A percentile compares a stretch with the other conserved stretches of the same genome.
These are phyloP conservation scores for Lucilia sericata DNA, from an alignment of 1,140 invertebrate species.

Conservation along the genomic window DNA sequence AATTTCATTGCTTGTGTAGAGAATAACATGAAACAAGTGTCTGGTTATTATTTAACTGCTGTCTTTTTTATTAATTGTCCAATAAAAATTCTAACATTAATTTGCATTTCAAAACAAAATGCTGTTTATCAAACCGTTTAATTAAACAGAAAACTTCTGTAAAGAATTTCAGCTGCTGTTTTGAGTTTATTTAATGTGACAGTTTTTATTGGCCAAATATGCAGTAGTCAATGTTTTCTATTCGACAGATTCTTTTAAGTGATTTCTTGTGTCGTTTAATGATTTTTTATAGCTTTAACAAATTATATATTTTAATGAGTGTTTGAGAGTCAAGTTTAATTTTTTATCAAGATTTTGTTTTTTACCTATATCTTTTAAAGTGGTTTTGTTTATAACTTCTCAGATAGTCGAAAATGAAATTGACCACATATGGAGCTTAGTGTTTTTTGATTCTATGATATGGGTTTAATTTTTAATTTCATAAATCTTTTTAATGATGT, in stretches of 20 bases:
- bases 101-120: background rate
- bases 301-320: background rate
- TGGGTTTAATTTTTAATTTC: background rate
- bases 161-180: background rate
- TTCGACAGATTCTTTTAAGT: constrained; percentile 16
- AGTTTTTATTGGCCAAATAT: background rate
- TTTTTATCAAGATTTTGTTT: background rate
- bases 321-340: background rate
- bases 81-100: background rate
- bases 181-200: background rate
- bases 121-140: background rate
- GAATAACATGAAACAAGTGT: too few species aligned
- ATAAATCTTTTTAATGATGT: constrained; percentile 35
- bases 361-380: background rate
- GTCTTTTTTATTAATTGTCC: background rate
- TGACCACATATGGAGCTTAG: constrained; percentile 28
- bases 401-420: background rate
- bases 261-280: constrained; percentile 26
- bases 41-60: too few species aligned
- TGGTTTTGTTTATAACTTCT: background rate
- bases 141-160: background rate
- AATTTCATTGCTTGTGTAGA: too few species aligned
- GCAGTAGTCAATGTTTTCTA: background rate
- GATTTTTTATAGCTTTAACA: constrained; percentile 10
- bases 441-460: background rate